A percentile compares a stretch with the other conserved stretches of the same genome.
These are phyloP conservation scores for Eufriesea mexicana DNA, from an alignment of 1,140 invertebrate species.

Conservation along the genomic window DNA sequence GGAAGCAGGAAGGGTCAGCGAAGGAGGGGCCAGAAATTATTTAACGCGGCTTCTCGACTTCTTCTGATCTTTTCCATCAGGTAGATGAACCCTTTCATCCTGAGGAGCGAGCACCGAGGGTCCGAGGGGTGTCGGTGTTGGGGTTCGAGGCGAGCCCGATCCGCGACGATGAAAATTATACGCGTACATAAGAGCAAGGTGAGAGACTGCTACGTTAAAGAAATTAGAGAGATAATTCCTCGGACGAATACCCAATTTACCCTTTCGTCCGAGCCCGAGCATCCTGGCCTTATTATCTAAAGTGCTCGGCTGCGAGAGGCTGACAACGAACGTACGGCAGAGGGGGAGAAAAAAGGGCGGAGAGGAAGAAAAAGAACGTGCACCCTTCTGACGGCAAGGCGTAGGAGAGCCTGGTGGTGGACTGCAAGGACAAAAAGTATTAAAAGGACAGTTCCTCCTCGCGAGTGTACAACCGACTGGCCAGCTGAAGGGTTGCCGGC, in stretches of 20 bases:
- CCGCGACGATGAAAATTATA: conserved; percentile 68
- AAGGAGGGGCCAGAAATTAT: conserved; percentile 25
- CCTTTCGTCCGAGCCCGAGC: conserved; percentile 76
- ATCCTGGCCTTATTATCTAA: conserved; percentile 83
- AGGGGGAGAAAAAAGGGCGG: conserved; percentile 61
- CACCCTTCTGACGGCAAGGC: conserved; percentile 58
- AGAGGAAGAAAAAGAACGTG: conserved; percentile 41
- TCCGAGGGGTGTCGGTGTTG: conserved; percentile 27
- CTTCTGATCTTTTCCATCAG: conserved; percentile 53
- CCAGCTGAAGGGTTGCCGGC: conserved; percentile 31
- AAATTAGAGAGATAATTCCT: conserved; percentile 83
- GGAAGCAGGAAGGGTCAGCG: not conserved
- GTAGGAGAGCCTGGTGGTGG: conserved; percentile 34
- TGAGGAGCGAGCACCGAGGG: conserved; percentile 33
- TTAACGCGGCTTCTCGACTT: conserved; percentile 9
- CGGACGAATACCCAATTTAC: conserved; percentile 82
- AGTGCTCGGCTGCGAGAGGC: conserved; percentile 78
- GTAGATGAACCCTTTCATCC: conserved; percentile 60
- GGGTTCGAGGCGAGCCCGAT: conserved; percentile 49
- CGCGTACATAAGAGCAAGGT: conserved; percentile 68
- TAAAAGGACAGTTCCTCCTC: conserved; percentile 62
- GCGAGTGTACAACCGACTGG: conserved; percentile 34
- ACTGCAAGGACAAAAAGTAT: conserved; percentile 67
- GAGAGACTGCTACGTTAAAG: conserved; percentile 77
- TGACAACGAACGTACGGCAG: conserved; percentile 23